Evolutionary conservation across 2,888 invertebrate species (phyloP), one percentile per base, ranked within the genome.

Genomic region (Microdon myrmicae): DNA sequence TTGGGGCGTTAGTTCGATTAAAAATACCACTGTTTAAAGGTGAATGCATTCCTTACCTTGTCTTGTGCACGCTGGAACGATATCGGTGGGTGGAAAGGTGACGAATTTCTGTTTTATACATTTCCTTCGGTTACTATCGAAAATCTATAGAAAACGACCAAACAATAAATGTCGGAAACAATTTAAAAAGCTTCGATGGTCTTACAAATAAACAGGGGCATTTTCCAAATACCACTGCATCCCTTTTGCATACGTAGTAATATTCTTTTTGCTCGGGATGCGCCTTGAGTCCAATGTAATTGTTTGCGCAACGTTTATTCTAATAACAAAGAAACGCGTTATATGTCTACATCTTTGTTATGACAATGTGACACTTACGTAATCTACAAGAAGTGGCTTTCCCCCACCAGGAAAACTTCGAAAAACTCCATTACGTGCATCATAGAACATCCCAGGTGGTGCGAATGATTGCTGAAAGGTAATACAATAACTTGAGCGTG

Each of bases 211-310:
- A 67, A 16, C 70, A 70, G 13, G 73, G 74, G 45, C 81, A 81
- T 53, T 78, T 76, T 32, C 79, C 81, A 39, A 81, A 74, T 20
- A 82, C 75, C 0, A 79, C 75, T 25, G 74, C 77, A 48, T 77
- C 72, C 1, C 72, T 69, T 13, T 75, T 77, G 47, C 82, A 83
- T 2, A 82, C 75, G 45, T 81, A 80, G 54, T 82, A 83, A 43
- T 77, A 77, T 23, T 75, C 71, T n/a, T 71, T 71, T 10, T 79
- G 74, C n/a, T 74, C 73, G 10, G 79, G 79, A 69, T 82, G 80
- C 2, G 75, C 67, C 38, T 73, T 76, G 3, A 79, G 69, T 16
- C 79, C 77, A 4, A 76, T 61, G 67, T 72, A 79, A 32, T 76
- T 71, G 4, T 75, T 67, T 1, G 75, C 72, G 60, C 81, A 81